A percentile compares a stretch with the other conserved stretches of the same genome.
Conservation (phyloP, 2,113 vertebrate genomes). For the Poeciliopsis retropinna region DNA sequence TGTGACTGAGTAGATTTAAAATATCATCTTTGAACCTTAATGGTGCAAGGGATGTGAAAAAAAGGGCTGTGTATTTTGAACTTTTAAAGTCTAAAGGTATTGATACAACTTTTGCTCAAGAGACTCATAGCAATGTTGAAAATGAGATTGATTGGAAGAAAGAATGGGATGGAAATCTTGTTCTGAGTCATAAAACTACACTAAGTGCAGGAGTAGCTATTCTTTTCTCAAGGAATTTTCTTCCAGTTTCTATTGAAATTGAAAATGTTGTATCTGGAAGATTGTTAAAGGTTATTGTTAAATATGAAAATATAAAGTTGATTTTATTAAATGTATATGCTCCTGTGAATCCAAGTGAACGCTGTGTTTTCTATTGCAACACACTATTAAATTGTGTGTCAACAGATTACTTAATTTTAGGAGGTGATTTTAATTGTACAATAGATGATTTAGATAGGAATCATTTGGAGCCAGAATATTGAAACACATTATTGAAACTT, state of each 20-base stretch:
- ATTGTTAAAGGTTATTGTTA: neutral
- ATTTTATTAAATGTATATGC: neutral
- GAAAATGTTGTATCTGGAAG: neutral
- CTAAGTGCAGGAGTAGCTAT: neutral
- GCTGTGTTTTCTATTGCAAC: neutral
- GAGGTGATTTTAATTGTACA: neutral
- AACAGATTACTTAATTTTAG: neutral
- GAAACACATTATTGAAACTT: neutral
- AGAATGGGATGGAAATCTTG: neutral
- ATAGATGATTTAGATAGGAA: neutral
- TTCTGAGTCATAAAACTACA: neutral
- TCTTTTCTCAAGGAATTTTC: neutral
- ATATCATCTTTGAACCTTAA: neutral
- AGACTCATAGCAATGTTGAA: neutral
- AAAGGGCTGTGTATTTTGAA: too few species aligned
- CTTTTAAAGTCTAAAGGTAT: too few species aligned
- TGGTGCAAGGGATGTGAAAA: neutral
- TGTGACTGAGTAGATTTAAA: neutral
- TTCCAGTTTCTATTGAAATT: neutral
- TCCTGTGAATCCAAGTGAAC: neutral
- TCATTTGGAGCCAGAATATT: neutral
- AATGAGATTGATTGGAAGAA: neutral
- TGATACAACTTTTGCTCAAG: constrained; percentile 1
- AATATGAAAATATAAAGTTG: neutral
- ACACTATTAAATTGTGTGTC: neutral